A percentile compares a stretch with the other conserved stretches of the same genome.
Evolutionary conservation across 1,140 invertebrate species (phyloP).

Genomic region (Philotrypesis tridentata): DNA sequence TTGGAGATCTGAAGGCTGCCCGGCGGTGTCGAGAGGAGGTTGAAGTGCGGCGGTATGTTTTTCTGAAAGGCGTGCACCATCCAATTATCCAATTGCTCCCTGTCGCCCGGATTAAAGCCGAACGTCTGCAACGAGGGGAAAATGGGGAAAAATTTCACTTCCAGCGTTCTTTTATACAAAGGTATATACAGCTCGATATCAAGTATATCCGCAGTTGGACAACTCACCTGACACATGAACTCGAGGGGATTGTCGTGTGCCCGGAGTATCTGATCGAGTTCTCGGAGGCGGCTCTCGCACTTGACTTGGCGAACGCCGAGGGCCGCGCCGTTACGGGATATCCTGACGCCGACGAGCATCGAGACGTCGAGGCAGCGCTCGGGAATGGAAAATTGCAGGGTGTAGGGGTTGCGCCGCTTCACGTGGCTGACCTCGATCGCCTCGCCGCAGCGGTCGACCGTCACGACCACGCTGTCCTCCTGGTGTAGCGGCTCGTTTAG

Average conservation of each 20-base stretch:
- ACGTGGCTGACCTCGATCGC: slow-evolving; percentile 82
- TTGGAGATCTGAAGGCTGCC: slow-evolving; percentile 62
- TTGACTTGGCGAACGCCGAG: slow-evolving; percentile 87
- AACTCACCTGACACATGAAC: slow-evolving; percentile 87
- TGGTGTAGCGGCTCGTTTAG: slow-evolving; percentile 83
- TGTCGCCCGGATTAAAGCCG: slow-evolving; percentile 83
- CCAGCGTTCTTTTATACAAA: too few relatives aligned
- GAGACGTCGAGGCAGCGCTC: slow-evolving; percentile 87
- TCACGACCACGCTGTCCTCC: slow-evolving; percentile 83
- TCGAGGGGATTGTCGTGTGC: slow-evolving; percentile 86
- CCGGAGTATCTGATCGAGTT: slow-evolving; percentile 86
- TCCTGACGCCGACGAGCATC: slow-evolving; percentile 85
- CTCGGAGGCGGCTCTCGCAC: slow-evolving; percentile 87
- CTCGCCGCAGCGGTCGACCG: slow-evolving; percentile 86
- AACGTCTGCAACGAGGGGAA: slow-evolving; percentile 77
- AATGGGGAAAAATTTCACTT: background rate
- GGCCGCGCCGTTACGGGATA: slow-evolving; percentile 85
- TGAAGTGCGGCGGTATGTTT: slow-evolving; percentile 87
- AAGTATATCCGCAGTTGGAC: too few relatives aligned
- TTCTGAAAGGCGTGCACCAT: slow-evolving; percentile 86
- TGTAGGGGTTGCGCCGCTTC: slow-evolving; percentile 87
- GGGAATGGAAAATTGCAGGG: slow-evolving; percentile 85
- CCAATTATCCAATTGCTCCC: slow-evolving; percentile 86
- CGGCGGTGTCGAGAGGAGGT: slow-evolving; percentile 77
- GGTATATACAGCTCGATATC: too few relatives aligned